Evolutionary conservation across 2,797 vertebrate species (phyloP).

Genomic region (Ptychadena robeensis): DNA sequence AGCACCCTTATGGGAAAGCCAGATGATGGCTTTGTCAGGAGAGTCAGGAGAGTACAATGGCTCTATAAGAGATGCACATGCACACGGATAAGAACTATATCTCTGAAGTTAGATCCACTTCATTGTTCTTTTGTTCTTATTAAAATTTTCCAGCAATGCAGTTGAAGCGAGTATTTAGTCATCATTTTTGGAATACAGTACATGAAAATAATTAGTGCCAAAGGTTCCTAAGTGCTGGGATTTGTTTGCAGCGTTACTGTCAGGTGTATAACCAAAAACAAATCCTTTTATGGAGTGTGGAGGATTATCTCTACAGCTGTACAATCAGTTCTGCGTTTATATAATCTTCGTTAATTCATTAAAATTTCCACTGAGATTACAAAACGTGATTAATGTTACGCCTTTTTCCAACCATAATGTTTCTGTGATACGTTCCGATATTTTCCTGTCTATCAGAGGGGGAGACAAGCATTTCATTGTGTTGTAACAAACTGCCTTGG

Average conservation of each 20-base stretch:
- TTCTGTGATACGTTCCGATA: background rate
- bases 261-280: background rate
- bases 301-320: constrained; percentile 12
- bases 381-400: background rate
- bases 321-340: background rate
- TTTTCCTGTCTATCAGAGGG: background rate
- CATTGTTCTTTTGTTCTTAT: background rate
- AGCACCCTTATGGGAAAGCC: too few species aligned
- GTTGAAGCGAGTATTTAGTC: background rate
- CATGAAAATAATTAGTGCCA: constrained; percentile 1
- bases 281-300: constrained; percentile 13
- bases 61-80: too few species aligned
- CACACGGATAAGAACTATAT: too few species aligned
- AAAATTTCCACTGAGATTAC: constrained; percentile 14
- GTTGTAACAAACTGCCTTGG: background rate
- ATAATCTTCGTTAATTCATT: constrained; percentile 2
- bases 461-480: background rate
- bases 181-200: background rate
- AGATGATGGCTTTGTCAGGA: too few species aligned
- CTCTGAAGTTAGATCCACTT: too few species aligned
- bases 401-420: background rate
- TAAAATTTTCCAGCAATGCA: background rate
- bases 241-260: constrained; percentile 2
- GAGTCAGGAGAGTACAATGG: too few species aligned
- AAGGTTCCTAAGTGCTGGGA: constrained; percentile 6